These are phyloP conservation scores for Drosophila bipectinata DNA, from an alignment of 1,140 invertebrate species.

Conservation along the genomic window DNA sequence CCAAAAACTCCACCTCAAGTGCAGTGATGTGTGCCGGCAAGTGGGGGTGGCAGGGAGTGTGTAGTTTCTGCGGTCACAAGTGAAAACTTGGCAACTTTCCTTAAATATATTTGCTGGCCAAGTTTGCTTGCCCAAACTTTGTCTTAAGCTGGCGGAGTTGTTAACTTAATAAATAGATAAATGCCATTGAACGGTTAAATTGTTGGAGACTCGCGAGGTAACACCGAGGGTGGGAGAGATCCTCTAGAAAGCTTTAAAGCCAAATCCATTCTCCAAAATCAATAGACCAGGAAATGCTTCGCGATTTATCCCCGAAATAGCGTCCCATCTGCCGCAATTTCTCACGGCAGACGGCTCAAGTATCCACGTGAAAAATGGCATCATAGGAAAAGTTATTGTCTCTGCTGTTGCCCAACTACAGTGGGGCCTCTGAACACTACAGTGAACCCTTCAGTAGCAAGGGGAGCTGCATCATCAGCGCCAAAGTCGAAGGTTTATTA, in stretches of 20 bases:
- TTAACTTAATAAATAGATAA: constrained; percentile 33
- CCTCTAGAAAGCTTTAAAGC: constrained; percentile 7
- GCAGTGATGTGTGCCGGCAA: constrained; percentile 57
- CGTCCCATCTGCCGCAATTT: constrained; percentile 21
- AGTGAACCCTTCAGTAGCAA: constrained; percentile 19
- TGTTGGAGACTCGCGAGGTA: constrained; percentile 3
- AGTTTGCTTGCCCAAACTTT: constrained; percentile 39
- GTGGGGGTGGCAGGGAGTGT: background rate
- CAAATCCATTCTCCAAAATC: constrained; percentile 38
- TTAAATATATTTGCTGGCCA: constrained; percentile 55
- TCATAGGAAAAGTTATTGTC: constrained; percentile 75
- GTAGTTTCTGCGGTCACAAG: constrained; percentile 58
- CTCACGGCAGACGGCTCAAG: constrained; percentile 51
- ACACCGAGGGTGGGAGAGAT: background rate
- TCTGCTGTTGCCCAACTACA: constrained; percentile 51
- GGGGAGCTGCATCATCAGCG: constrained; percentile 49
- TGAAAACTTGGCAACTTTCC: constrained; percentile 53
- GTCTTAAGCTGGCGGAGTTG: constrained; percentile 12
- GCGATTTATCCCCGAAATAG: constrained; percentile 16
- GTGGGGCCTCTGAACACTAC: background rate
- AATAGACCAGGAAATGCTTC: constrained; percentile 33
- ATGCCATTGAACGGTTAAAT: constrained; percentile 3
- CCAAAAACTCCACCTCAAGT: constrained; percentile 60
- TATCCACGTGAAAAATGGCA: constrained; percentile 79
- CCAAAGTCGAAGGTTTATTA: constrained; percentile 68